These are phyloP conservation scores for Trissonchulus sp. DNA, from an alignment of 2,888 invertebrate species.

Conservation along the genomic window DNA sequence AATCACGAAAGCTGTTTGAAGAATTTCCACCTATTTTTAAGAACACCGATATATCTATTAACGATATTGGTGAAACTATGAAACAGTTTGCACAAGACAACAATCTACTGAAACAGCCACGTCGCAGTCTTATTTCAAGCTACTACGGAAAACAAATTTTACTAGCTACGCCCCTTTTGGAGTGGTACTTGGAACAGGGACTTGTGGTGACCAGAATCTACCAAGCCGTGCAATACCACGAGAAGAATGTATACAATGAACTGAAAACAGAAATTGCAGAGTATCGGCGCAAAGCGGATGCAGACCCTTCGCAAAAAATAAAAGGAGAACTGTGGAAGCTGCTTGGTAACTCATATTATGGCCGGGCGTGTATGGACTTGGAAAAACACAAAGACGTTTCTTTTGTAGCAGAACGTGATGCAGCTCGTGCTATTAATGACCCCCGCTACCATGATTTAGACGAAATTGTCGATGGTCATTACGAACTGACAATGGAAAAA, in stretches of 20 bases:
- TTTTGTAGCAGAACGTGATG: not conserved
- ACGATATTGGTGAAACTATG: too few relatives aligned
- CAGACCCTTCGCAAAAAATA: too few relatives aligned
- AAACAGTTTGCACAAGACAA: too few relatives aligned
- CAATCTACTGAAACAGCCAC: too few relatives aligned
- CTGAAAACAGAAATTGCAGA: too few relatives aligned
- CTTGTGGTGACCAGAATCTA: not conserved
- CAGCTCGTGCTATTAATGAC: not conserved
- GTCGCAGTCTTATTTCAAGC: not conserved
- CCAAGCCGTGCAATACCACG: too few relatives aligned
- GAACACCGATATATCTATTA: not conserved
- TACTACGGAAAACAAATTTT: not conserved
- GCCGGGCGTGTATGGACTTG: too few relatives aligned
- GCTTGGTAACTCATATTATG: too few relatives aligned
- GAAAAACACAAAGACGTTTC: not conserved
- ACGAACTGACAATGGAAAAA: too few relatives aligned
- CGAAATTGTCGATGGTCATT: not conserved
- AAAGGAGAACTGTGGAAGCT: constrained; percentile 11
- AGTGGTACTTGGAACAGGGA: not conserved
- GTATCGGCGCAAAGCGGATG: too few relatives aligned
- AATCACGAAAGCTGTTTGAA: not conserved
- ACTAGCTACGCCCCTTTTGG: not conserved
- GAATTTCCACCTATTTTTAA: constrained; percentile 10
- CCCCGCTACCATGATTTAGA: not conserved
- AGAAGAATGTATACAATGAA: too few relatives aligned